A percentile compares a stretch with the other conserved stretches of the same genome.
These are phyloP conservation scores for Apodemia hepburni DNA, from an alignment of 2,888 invertebrate genomes.

Conservation along the genomic window DNA sequence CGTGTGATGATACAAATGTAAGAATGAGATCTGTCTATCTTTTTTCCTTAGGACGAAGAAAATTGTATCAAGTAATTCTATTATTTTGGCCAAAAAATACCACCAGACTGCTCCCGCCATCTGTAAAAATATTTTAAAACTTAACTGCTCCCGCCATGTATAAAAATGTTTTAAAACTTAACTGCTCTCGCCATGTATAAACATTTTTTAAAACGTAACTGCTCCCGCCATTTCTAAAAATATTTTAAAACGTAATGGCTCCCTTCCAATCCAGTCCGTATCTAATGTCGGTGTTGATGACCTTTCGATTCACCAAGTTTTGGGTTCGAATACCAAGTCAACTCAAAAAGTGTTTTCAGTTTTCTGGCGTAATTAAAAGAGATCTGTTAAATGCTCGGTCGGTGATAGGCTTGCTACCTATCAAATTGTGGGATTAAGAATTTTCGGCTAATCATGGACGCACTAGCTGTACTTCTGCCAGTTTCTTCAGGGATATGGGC, in stretches of 20 bases:
- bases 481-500: too few species aligned
- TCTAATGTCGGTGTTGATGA: too few species aligned
- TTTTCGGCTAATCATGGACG: too few species aligned
- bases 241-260: too few species aligned
- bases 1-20: constrained; percentile 94
- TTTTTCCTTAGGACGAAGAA: constrained; percentile 89
- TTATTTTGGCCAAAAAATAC: constrained; percentile 89
- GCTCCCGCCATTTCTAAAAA: constrained; percentile 77
- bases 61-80: constrained; percentile 79
- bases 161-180: constrained; percentile 18
- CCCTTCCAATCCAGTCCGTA: too few species aligned
- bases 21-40: constrained; percentile 91
- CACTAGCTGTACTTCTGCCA: too few species aligned
- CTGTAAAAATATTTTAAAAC: constrained; percentile 45
- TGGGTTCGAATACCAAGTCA: too few species aligned
- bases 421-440: too few species aligned
- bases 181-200: constrained; percentile 79
- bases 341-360: too few species aligned
- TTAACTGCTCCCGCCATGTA: constrained; percentile 79
- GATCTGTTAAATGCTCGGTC: too few species aligned
- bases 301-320: too few species aligned
- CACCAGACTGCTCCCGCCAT: constrained; percentile 85
- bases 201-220: constrained; percentile 35
- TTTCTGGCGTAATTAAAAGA: too few species aligned
- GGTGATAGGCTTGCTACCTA: not conserved